phyloP scores from a whole-genome alignment of 2,113 vertebrate species.

The Cairina moschata region DNA sequence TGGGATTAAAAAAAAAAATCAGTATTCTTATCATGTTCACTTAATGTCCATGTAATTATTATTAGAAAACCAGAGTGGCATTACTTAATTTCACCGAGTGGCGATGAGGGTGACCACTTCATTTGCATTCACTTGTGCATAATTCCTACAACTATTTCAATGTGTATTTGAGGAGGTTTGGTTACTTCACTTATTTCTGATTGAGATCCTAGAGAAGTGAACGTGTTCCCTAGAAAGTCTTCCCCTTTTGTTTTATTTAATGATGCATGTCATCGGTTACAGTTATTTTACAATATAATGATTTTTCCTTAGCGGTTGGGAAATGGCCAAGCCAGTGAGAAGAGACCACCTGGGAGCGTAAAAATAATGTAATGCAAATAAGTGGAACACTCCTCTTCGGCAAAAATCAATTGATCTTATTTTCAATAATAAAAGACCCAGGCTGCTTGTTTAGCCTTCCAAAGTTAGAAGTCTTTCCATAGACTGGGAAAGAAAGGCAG shows the following conservation, averaged over 20 bases:
- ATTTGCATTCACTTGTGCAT: background rate
- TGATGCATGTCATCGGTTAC: background rate
- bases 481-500: constrained; percentile 10
- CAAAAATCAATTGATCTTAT: background rate
- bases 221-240: background rate
- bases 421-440: constrained; percentile 46
- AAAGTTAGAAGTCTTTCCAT: background rate
- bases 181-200: background rate
- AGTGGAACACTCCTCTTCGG: background rate
- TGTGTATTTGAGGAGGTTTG: background rate
- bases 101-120: background rate
- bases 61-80: constrained; percentile 13
- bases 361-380: constrained; percentile 13
- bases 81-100: background rate
- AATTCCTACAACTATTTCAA: background rate
- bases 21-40: background rate
- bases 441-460: constrained; percentile 35
- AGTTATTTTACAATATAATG: background rate
- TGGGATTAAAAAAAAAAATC: background rate
- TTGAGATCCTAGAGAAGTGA: background rate
- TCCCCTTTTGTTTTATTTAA: background rate
- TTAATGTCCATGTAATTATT: background rate
- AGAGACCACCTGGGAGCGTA: background rate
- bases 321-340: background rate
- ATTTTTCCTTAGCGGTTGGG: background rate